Base-by-base conservation (phyloP, 2,888 invertebrate genomes). In the Nectonema munidae region DNA sequence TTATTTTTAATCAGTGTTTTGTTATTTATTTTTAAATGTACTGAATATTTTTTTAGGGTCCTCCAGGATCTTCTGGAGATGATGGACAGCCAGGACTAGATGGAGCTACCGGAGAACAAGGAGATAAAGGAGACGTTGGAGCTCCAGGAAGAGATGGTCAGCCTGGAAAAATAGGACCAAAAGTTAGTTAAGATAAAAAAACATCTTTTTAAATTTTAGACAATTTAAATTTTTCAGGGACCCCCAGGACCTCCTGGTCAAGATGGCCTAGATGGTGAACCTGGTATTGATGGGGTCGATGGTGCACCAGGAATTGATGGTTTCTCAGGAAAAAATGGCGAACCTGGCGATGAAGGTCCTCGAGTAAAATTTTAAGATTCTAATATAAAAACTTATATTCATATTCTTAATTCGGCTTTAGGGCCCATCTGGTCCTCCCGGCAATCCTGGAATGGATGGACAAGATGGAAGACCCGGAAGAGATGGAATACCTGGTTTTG, bases 221-320 rank as follows among this genome's bases (percentile, higher is more conserved):
- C n/a, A n/a, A n/a, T n/a, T 9, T 25, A 9, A 9, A 9, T 25
- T 9, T 11, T 14, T 11, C 6, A 34, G 35, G 35, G 35, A 11
- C 35, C 35, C 6, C 6, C 35, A 6, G 35, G 35, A 16, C 9
- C 5, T 19, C 35, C 35, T 18, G 35, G 37, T 9, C 9, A 5
- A 11, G 30, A 37, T 37, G 37, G 30, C 4, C 5, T 15, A 5
- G 37, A 37, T 34, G 37, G 30, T n/a, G 34, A 34, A 5, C 29
- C 11, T 9, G 37, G 30, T 9, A 11, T 33, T 11, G 14, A 34
- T 37, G 37, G 30, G 9, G 18, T 33, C 6, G 37, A 37, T 34
- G 37, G 30, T 34, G 4, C 5, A 13, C 29, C 25, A 5, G 37
- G 30, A 11, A 6, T 11, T 5, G 37, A 37, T 37, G 37, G 30